Percentiles rank a stretch among this genome's conserved stretches.
These are phyloP conservation scores for Loripinus fragilis DNA, from an alignment of 2,888 invertebrate genomes.

Conservation along the genomic window DNA sequence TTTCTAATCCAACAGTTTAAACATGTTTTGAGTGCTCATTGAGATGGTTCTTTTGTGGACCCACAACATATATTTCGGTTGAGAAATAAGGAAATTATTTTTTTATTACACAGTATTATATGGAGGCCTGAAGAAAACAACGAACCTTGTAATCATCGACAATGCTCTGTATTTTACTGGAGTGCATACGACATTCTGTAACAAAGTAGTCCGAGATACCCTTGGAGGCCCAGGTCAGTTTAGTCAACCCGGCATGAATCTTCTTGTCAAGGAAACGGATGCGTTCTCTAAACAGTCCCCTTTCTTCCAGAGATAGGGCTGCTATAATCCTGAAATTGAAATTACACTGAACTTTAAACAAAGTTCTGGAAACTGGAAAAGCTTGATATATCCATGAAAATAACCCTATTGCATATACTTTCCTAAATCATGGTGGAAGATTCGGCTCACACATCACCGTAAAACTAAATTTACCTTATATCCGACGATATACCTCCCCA, in stretches of 20 bases:
- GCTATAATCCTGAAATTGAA: conserved; percentile 90
- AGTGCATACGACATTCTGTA: conserved; percentile 81
- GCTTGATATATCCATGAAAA: too few species aligned
- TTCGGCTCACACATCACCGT: too few species aligned
- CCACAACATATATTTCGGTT: background rate
- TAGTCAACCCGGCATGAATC: conserved; percentile 84
- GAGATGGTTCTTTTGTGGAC: background rate
- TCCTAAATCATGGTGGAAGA: too few species aligned
- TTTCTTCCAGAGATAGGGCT: conserved; percentile 90
- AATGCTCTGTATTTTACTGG: conserved; percentile 86
- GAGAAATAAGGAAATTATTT: background rate
- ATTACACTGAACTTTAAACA: too few species aligned
- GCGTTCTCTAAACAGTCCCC: conserved; percentile 90
- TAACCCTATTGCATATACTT: too few species aligned
- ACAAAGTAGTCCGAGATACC: conserved; percentile 83
- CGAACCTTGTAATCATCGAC: conserved; percentile 90
- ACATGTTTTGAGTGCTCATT: too few species aligned
- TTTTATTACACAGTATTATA: background rate
- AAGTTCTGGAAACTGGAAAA: too few species aligned
- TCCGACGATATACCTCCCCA: too few species aligned
- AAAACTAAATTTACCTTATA: too few species aligned
- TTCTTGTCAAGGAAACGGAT: conserved; percentile 86
- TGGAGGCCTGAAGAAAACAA: background rate
- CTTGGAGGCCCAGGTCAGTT: conserved; percentile 83
- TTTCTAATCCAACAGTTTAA: too few species aligned